Base-by-base conservation (phyloP, 2,888 invertebrate species). In the Scaptomyza polygonia region DNA sequence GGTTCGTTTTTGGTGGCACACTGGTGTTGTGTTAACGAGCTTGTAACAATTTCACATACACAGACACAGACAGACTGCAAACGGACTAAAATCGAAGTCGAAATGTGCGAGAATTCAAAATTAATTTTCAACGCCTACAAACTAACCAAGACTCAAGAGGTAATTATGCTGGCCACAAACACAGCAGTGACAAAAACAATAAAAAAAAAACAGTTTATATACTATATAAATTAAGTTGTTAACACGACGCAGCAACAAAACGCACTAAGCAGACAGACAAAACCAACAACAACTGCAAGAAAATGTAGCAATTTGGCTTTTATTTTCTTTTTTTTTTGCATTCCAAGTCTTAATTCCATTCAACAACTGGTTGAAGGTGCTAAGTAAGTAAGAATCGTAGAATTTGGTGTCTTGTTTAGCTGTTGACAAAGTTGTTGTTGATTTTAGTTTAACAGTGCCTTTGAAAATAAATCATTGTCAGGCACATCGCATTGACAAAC, bases 151-250 rank as follows among this genome's bases (percentile, higher is more conserved):
- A 45, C 8, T 48, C 25, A 8, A 36, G 32, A 5, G 73, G 72
- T 82, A 82, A 82, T 82, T 82, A 82, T 86, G 77, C 14, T 76
- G 75, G 48, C 65, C 45, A 51, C 62, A 51, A 65, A 30, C 48
- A 59, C 36, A 59, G 57, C 65, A 72, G 70, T 70, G 80, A 78
- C 79, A 79, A 77, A 72, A 89, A 87, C 89, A 85, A 89, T 80
- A 40, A 80, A 86, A 79, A 88, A 21, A 18, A 6, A 16, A 21
- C 3, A 12, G 4, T n/a, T 5, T 80, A 81, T 77, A 89, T 88
- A 89, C 27, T 86, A 86, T 86, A 90, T 90, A 90, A 90, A 90
- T 90, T 90, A 90, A 90, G 90, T 90, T 90, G 90, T 90, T 90
- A 90, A 90, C 90, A 90, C 88, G 90, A 89, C 90, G 89, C 85